Percentiles rank a stretch among this genome's conserved stretches.
These are phyloP conservation scores for Ammospiza maritima DNA, from an alignment of 2,797 vertebrate species.

Conservation along the genomic window DNA sequence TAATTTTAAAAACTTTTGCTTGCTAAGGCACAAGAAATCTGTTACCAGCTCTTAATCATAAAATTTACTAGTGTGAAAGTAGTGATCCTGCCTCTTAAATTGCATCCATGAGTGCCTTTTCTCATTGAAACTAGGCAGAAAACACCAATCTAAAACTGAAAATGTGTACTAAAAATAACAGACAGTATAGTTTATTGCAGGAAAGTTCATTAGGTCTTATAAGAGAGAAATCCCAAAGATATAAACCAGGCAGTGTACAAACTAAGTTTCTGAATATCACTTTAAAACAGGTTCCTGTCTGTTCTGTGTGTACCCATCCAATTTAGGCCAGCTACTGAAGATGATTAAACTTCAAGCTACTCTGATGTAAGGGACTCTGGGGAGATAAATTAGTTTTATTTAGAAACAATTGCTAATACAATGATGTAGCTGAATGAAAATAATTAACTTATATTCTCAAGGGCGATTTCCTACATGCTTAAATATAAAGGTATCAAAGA, in stretches of 20 bases:
- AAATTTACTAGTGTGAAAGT: neutral
- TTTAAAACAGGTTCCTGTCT: neutral
- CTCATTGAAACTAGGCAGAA: neutral
- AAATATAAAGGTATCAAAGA: neutral
- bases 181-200: neutral
- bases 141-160: neutral
- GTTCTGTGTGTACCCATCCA: neutral
- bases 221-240: neutral
- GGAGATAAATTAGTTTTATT: neutral
- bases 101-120: neutral
- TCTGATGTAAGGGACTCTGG: neutral
- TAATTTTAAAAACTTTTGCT: neutral
- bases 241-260: neutral
- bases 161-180: neutral
- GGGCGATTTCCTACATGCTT: neutral
- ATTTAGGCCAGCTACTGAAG: neutral
- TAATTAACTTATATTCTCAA: neutral
- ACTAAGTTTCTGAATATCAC: neutral
- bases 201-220: neutral
- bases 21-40: neutral
- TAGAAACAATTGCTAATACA: neutral
- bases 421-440: neutral
- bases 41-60: neutral
- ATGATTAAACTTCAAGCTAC: neutral
- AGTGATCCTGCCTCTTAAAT: neutral